A percentile compares a stretch with the other conserved stretches of the same genome.
Conservation (phyloP, 2,797 vertebrate species). For the Epinephelus awoara region DNA sequence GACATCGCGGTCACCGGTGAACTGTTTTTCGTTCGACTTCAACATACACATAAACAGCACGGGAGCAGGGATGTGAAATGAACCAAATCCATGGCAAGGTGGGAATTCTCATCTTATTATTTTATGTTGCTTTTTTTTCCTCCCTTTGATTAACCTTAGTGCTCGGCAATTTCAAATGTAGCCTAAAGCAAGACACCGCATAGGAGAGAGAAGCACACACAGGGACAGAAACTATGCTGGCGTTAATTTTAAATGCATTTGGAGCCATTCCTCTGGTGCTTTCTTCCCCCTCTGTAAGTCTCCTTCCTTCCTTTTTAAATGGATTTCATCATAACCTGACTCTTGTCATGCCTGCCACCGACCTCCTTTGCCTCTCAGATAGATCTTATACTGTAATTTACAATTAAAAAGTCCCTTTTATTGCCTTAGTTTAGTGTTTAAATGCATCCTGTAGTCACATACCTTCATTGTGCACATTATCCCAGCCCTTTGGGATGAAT, state of each 20-base stretch:
- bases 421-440: not conserved
- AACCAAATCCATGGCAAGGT: constrained; percentile 9
- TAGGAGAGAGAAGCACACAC: constrained; percentile 21
- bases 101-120: constrained; percentile 33
- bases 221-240: constrained; percentile 16
- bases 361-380: not conserved
- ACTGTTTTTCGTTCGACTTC: constrained; percentile 11
- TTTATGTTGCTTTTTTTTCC: not conserved
- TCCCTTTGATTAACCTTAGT: constrained; percentile 43
- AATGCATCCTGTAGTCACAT: not conserved
- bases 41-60: not conserved
- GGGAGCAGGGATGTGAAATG: constrained; percentile 9
- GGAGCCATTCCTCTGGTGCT: constrained; percentile 4
- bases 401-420: not conserved
- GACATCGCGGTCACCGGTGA: not conserved
- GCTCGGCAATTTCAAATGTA: constrained; percentile 46
- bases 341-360: constrained; percentile 13
- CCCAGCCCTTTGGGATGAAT: not conserved
- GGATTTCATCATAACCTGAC: constrained; percentile 27
- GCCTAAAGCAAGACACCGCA: constrained; percentile 38
- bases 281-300: not conserved
- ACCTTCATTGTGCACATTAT: not conserved
- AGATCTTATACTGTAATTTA: constrained; percentile 20
- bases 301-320: not conserved
- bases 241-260: constrained; percentile 35